Conservation (phyloP, 1,140 invertebrate genomes). For the Drosophila pseudoobscura region DNA sequence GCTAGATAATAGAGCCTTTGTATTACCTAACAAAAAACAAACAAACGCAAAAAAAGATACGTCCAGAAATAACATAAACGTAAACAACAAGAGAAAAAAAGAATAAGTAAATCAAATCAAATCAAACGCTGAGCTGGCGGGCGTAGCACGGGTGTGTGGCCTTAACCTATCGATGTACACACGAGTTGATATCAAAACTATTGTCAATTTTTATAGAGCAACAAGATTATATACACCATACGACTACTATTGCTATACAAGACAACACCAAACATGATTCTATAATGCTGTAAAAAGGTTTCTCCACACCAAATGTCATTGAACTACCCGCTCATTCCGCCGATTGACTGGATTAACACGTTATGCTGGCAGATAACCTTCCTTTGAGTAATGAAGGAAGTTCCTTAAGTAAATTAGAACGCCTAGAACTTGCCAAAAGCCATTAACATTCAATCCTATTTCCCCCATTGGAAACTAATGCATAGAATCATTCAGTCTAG, state of each 20-base stretch:
- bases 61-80: conserved; percentile 34
- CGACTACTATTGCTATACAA: conserved; percentile 20
- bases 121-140: conserved; percentile 40
- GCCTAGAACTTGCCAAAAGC: background rate
- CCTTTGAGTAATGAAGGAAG: too few relatives aligned
- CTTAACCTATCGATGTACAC: conserved; percentile 39
- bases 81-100: background rate
- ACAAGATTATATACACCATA: conserved; percentile 26
- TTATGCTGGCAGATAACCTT: too few relatives aligned
- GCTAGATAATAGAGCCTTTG: conserved; percentile 29
- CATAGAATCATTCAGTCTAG: too few relatives aligned
- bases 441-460: too few relatives aligned
- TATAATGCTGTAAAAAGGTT: conserved; percentile 28
- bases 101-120: conserved; percentile 15
- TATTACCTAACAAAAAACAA: conserved; percentile 18
- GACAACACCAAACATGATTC: conserved; percentile 9
- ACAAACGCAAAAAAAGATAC: conserved; percentile 34
- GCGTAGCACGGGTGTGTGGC: conserved; percentile 27
- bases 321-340: too few relatives aligned
- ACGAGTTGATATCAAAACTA: conserved; percentile 71
- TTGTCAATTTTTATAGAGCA: conserved; percentile 61
- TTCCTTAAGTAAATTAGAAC: too few relatives aligned
- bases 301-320: conserved; percentile 7
- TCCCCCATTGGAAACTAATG: too few relatives aligned
- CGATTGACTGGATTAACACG: too few relatives aligned